Base-by-base conservation (phyloP, 1,140 invertebrate species). In the Mercenaria mercenaria region DNA sequence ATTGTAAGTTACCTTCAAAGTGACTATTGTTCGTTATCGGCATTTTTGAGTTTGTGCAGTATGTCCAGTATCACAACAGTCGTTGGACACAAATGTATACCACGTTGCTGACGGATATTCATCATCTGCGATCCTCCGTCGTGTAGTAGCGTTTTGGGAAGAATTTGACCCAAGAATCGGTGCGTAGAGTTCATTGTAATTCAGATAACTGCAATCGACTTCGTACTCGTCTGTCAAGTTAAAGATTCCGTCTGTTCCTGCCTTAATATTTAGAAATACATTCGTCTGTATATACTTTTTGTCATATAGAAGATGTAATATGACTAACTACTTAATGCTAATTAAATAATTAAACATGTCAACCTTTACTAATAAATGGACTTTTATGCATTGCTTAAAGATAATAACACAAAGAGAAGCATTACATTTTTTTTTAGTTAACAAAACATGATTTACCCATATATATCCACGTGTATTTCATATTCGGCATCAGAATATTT, bases 121-220 rank as follows among this genome's bases (percentile, higher is more conserved):
- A 47, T n/a, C 64, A 69, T 84, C 13, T 10, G 13, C 23, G 81
- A 47, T 26, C 37, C 34, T 29, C 10, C 13, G 52, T 74, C 18
- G 69, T 74, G 15, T 37, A 10, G 32, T 61, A 15, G 20, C 18
- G 26, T 41, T 4, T 23, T 37, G 26, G 59, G 6, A 47, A 8
- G 43, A 47, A 47, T 47, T 47, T 15, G 43, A 8, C 18, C 47
- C 59, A 15, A 29, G 15, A 2, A 39, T 47, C 11, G 64, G 81
- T 1, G 64, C 81, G 50, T 41, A 64, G n/a, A 84, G 37, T 32
- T 84, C 81, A 37, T 84, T 84, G 59, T 43, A 69, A 41, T 84
- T 67, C 18, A 47, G 10, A 50, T 84, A 84, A 20, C 29, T n/a
- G 41, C 64, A 84, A 37, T 61, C 37, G 10, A 41, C 13, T 43